Conservation (phyloP, 1,140 invertebrate species). For the Amyelois transitella region DNA sequence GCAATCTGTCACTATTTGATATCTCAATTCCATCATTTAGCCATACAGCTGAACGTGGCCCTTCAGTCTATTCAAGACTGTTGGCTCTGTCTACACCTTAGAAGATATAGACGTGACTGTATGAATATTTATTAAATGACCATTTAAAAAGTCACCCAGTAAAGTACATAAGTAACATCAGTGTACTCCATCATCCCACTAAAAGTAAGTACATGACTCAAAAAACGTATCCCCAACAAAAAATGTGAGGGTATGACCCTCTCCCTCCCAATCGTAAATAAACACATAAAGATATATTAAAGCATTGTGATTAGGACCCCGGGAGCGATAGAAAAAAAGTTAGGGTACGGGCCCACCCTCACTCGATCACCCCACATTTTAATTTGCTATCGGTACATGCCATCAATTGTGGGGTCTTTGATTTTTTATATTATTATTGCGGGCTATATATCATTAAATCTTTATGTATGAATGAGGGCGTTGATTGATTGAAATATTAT, state of each 20-base stretch:
- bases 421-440: not conserved
- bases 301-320: constrained; percentile 21
- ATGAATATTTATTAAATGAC: too few relatives aligned
- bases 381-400: constrained; percentile 22
- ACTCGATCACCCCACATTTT: constrained; percentile 15
- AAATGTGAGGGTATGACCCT: constrained; percentile 5
- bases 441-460: not conserved
- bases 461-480: too few relatives aligned
- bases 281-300: constrained; percentile 22
- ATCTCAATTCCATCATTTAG: too few relatives aligned
- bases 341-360: constrained; percentile 19
- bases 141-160: not conserved
- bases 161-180: not conserved
- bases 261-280: constrained; percentile 13
- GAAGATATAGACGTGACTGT: too few relatives aligned
- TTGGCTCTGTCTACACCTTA: too few relatives aligned
- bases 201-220: not conserved
- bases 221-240: constrained; percentile 2
- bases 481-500: too few relatives aligned
- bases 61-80: too few relatives aligned
- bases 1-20: too few relatives aligned
- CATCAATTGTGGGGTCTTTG: not conserved
- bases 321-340: constrained; percentile 20
- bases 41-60: too few relatives aligned
- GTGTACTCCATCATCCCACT: not conserved